Evolutionary conservation across 2,797 vertebrate genomes (phyloP), one percentile per base, ranked within the genome.

Genomic region (Apogon talboti): DNA sequence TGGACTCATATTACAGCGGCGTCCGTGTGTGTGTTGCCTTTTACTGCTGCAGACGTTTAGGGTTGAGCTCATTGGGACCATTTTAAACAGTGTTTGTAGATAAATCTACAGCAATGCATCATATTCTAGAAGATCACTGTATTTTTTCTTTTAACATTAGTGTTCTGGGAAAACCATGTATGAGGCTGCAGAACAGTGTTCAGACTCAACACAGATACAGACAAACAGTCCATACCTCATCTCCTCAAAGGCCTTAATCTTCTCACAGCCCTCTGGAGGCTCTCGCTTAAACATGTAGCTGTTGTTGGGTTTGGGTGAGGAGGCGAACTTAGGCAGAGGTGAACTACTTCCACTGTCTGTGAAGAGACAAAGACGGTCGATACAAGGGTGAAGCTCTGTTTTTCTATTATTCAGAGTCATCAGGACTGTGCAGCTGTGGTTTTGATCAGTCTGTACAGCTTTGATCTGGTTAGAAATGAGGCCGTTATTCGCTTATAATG

Each of bases 201-300:
- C 5, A 24, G 40, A 48, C 16, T 16, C 2, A 45, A 33, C 5
- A 2, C 2, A 19, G 24, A 15, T 12, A 49, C 18, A 14, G 15
- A 42, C 15, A 18, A 40, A 28, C 35, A 79, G 92, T 35, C 13
- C 91, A 92, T 94, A 99, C 98, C 95, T 96, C 91, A 95, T 95
- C 92, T 99, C 98, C 92, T 99, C 98, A 92, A 98, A 99, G 88
- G 97, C 98, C 92, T 98, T 98, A 87, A 99, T 96, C 93, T 97
- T 97, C 94, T 99, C 98, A 80, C 98, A 99, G 94, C 98, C 98
- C 92, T 99, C 98, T 37, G 98, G 98, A 40, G 98, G 98, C 91
- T 99, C 98, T 49, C 97, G 93, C 94, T 99, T 99, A 93, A 99
- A 99, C 98, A 99, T 98, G 93, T 99, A 99, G 92, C 96, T 99